phyloP scores from a whole-genome alignment of 2,113 vertebrate genomes.

The Elephas maximus region DNA sequence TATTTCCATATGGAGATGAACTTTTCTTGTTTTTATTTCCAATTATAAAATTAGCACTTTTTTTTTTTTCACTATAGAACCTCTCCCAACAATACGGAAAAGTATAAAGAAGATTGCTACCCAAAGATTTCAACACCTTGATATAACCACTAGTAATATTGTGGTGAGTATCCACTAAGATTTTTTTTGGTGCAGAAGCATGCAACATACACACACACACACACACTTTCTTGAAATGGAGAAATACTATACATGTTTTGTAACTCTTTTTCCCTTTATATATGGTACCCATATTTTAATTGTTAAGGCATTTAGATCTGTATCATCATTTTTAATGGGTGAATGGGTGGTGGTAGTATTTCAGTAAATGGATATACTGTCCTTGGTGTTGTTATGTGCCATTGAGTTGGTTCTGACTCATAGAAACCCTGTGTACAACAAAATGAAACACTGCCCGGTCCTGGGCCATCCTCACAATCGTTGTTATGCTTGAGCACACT shows the following conservation, averaged over 20 bases:
- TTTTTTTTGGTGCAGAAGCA: neutral
- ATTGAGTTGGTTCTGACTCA: too few relatives aligned
- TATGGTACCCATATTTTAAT: neutral
- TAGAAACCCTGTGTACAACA: too few relatives aligned
- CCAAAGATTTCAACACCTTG: neutral
- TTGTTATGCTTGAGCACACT: too few relatives aligned
- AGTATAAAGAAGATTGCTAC: neutral
- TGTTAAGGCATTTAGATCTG: neutral
- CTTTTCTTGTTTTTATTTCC: neutral
- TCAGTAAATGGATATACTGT: neutral
- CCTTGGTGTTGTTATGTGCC: too few relatives aligned
- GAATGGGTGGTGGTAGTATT: neutral
- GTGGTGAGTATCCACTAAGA: neutral
- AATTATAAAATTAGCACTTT: neutral
- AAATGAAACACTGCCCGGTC: too few relatives aligned
- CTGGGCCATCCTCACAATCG: too few relatives aligned
- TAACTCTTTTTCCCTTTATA: neutral
- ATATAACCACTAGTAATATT: neutral
- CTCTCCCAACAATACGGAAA: neutral
- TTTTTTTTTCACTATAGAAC: neutral
- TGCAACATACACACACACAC: neutral
- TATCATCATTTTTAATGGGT: neutral
- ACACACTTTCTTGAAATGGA: neutral
- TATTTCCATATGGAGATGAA: neutral
- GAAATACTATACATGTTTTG: neutral